Percentiles rank a stretch among this genome's conserved stretches.
Evolutionary conservation across 2,888 invertebrate genomes (phyloP).

Genomic region (Philereme vetulata): DNA sequence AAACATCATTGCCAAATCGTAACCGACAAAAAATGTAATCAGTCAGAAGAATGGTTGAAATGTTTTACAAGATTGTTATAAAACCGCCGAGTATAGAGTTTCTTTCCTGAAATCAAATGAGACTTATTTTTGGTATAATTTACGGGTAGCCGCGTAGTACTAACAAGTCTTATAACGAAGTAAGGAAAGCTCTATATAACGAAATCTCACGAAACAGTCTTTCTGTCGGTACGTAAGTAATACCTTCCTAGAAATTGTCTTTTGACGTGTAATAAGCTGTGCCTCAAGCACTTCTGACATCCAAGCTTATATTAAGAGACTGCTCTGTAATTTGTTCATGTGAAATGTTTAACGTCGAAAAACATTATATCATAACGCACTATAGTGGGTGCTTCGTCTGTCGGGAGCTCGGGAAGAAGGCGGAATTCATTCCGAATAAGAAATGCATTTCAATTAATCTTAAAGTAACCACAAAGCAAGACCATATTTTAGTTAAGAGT

Average conservation of each 20-base stretch:
- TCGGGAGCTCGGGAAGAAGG: constrained; percentile 2
- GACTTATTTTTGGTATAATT: background rate
- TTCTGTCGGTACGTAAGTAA: constrained; percentile 33
- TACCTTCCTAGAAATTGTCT: constrained; percentile 30
- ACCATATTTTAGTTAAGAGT: constrained; percentile 8
- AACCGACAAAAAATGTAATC: background rate
- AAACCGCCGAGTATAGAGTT: background rate
- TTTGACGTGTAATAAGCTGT: constrained; percentile 22
- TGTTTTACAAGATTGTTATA: background rate
- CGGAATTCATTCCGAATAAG: constrained; percentile 2
- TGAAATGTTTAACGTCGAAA: constrained; percentile 13
- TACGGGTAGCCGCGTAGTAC: background rate
- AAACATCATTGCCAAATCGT: constrained; percentile 3
- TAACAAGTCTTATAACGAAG: constrained; percentile 32
- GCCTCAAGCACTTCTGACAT: constrained; percentile 14
- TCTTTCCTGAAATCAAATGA: background rate
- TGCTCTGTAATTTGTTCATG: constrained; percentile 14
- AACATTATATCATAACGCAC: constrained; percentile 1
- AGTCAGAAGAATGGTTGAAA: background rate
- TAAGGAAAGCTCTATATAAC: constrained; percentile 27
- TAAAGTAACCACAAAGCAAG: constrained; percentile 18
- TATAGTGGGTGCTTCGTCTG: background rate
- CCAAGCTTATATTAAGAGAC: constrained; percentile 8
- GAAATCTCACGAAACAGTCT: constrained; percentile 37
- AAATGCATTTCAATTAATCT: constrained; percentile 22